phyloP scores from a whole-genome alignment of 1,140 invertebrate genomes.

The Archegozetes longisetosus region DNA sequence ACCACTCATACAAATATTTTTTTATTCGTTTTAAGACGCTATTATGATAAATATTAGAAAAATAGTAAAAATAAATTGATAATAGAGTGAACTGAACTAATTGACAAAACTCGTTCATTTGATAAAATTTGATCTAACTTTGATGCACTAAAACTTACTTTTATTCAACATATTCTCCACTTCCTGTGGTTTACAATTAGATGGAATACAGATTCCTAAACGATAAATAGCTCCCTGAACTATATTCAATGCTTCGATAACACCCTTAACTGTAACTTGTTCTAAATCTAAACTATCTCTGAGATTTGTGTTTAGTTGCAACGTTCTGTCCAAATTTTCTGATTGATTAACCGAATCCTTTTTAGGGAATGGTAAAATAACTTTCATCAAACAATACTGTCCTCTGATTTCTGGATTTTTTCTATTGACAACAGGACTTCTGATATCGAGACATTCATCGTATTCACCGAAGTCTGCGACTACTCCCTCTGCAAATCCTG shows the following conservation, averaged over 20 bases:
- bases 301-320: not conserved
- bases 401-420: constrained; percentile 1
- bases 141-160: constrained; percentile 16
- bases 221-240: constrained; percentile 12
- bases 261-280: not conserved
- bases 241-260: not conserved
- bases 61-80: too few species aligned
- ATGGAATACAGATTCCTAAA: constrained; percentile 20
- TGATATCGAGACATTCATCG: not conserved
- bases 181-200: constrained; percentile 16
- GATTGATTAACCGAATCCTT: not conserved
- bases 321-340: not conserved
- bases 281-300: not conserved
- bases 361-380: constrained; percentile 1
- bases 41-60: too few species aligned
- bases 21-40: too few species aligned
- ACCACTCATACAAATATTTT: too few species aligned
- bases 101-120: too few species aligned
- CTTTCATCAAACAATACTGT: constrained; percentile 11
- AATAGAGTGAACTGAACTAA: too few species aligned
- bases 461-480: not conserved
- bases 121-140: too few species aligned
- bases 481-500: not conserved
- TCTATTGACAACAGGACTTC: not conserved
- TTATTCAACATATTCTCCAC: constrained; percentile 14